Evolutionary conservation across 1,140 invertebrate species (phyloP).

Genomic region (Triops longicaudatus): DNA sequence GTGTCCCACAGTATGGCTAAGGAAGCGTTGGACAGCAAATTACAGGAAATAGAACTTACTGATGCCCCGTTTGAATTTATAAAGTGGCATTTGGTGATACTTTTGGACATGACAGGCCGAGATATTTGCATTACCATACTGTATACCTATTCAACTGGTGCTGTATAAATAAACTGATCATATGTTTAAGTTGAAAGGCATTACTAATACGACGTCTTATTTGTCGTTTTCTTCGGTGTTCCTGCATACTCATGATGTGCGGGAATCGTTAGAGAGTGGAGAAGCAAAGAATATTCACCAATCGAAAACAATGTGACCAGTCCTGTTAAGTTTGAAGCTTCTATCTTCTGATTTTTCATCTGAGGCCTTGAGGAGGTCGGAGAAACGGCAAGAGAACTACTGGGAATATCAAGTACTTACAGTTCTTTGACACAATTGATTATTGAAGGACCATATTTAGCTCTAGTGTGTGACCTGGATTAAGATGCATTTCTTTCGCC

Average conservation of each 20-base stretch:
- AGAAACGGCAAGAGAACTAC: too few relatives aligned
- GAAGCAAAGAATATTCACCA: neutral
- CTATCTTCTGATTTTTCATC: neutral
- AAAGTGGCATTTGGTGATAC: neutral
- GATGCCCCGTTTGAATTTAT: neutral
- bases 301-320: neutral
- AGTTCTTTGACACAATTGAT: too few relatives aligned
- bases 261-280: neutral
- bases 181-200: neutral
- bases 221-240: neutral
- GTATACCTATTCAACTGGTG: neutral
- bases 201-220: neutral
- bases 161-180: neutral
- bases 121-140: neutral
- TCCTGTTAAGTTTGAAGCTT: neutral
- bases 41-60: neutral
- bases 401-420: too few relatives aligned
- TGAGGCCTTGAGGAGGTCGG: too few relatives aligned
- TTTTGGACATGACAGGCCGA: slow-evolving; percentile 3
- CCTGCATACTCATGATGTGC: neutral
- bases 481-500: too few relatives aligned
- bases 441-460: too few relatives aligned
- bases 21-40: neutral
- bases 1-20: neutral
- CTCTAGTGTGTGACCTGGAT: too few relatives aligned